phyloP scores from a whole-genome alignment of 2,888 invertebrate species.

The Caenorhabditis doughertyi region DNA sequence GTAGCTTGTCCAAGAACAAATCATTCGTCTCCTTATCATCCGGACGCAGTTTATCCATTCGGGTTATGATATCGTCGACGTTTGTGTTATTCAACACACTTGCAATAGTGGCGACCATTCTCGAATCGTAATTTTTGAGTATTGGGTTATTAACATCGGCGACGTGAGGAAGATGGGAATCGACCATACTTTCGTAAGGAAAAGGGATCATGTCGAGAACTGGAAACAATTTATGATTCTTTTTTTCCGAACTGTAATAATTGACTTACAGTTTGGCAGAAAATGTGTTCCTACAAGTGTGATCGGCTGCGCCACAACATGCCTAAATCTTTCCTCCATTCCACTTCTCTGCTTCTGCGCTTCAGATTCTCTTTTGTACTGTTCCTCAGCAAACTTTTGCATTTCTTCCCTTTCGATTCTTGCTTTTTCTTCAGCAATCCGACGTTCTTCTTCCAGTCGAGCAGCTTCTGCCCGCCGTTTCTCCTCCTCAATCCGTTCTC shows the following conservation, averaged over 20 bases:
- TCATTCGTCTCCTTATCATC: conserved; percentile 72
- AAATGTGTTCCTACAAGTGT: conserved; percentile 77
- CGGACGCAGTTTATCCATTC: conserved; percentile 62
- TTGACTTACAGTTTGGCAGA: conserved; percentile 73
- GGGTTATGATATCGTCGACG: conserved; percentile 71
- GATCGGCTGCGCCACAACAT: conserved; percentile 71
- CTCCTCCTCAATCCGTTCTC: conserved; percentile 45
- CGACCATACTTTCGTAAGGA: conserved; percentile 71
- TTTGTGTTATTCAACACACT: conserved; percentile 66
- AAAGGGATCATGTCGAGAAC: conserved; percentile 75
- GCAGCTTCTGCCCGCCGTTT: conserved; percentile 42
- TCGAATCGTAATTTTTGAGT: conserved; percentile 56
- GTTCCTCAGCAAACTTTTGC: conserved; percentile 61
- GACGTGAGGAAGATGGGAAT: conserved; percentile 64
- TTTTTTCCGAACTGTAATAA: too few species aligned
- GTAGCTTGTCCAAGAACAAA: conserved; percentile 67
- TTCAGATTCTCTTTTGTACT: conserved; percentile 46
- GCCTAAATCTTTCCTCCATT: conserved; percentile 54
- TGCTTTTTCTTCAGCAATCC: conserved; percentile 52
- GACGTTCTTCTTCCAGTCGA: conserved; percentile 44
- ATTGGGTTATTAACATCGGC: conserved; percentile 55
- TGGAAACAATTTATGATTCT: too few species aligned
- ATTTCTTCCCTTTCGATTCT: conserved; percentile 55
- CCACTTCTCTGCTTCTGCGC: conserved; percentile 45
- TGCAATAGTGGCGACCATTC: conserved; percentile 62